Percentiles rank a stretch among this genome's conserved stretches.
phyloP scores from a whole-genome alignment of 2,113 vertebrate species.

The Elephantulus edwardii region DNA sequence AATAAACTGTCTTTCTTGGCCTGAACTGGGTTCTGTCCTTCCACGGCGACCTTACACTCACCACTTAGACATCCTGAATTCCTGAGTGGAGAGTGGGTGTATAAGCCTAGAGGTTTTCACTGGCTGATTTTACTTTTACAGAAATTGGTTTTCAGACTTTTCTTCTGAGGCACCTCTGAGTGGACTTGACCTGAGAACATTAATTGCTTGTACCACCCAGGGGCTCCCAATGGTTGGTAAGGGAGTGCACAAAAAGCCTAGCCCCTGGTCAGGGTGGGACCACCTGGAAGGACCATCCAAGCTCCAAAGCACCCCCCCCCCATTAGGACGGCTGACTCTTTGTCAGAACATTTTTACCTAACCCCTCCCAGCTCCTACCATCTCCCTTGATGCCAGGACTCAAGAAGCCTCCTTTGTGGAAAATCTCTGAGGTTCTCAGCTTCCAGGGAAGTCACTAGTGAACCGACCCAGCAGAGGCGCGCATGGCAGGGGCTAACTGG shows the following conservation, averaged over 20 bases:
- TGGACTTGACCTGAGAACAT: background rate
- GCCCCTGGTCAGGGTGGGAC: background rate
- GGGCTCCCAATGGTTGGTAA: too few relatives aligned
- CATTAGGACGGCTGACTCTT: background rate
- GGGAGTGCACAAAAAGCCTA: too few relatives aligned
- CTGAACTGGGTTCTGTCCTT: too few relatives aligned
- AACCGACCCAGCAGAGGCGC: background rate
- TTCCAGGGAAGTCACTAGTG: background rate
- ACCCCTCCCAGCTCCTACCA: background rate
- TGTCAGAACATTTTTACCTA: rapidly evolving
- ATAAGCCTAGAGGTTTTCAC: too few relatives aligned
- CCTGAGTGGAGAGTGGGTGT: too few relatives aligned
- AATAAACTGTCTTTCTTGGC: too few relatives aligned
- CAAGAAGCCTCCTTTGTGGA: too few relatives aligned
- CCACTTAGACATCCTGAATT: too few relatives aligned
- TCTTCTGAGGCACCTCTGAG: background rate
- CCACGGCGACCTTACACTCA: too few relatives aligned
- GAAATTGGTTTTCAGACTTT: background rate
- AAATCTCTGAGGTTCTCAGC: background rate
- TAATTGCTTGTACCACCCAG: background rate
- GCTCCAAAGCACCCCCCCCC: background rate
- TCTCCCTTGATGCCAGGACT: too few relatives aligned
- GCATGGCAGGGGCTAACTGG: background rate
- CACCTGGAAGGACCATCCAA: rapidly evolving
- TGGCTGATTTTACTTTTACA: background rate